Base-by-base conservation (phyloP, 1,140 invertebrate species). In the Parapsyche elsis region DNA sequence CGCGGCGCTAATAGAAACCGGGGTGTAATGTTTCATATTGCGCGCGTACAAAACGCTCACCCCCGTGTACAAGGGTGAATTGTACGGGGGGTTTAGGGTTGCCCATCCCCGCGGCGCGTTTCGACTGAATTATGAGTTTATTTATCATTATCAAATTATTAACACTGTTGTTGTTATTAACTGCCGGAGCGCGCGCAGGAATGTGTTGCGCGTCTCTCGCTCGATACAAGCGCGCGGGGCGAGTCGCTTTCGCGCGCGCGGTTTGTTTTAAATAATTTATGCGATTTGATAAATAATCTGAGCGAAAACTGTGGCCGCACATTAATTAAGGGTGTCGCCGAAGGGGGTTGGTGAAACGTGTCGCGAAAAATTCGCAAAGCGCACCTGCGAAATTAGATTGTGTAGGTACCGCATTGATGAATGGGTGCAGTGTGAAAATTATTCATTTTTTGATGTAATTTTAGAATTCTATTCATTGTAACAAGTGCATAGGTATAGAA, bases 71-170 rank as follows among this genome's bases (percentile, higher is more conserved):
- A 30, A 5, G 67, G 67, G 12, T 71, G 30, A 7, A 7, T 38
- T 38, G 30, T 38, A 7, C 2, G 30, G 30, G 30, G 30, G 1
- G 30, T n/a, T n/a, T n/a, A n/a, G n/a, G n/a, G n/a, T n/a, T n/a
- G 16, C 49, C 49, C 49, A 53, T 16, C 61, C 71, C 79, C 24
- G 21, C 14, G 86, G 81, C 84, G 24, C 2, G 49, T 16, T 53
- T 53, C 49, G 81, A 84, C 81, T 86, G 83, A 89, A 89, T 89
- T 89, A 89, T 88, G 88, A 87, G 88, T 89, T 89, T 89, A 89
- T 89, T 88, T 89, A 89, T 89, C 88, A 88, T 89, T 89, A 89
- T 88, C 88, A 87, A 89, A 89, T 89, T 89, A 86, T 88, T 87
- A 87, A 87, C 86, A 85, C 85, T 85, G 80, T 71, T 75, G 64